Conservation (phyloP, 2,888 invertebrate genomes). For the Trachelus troglodyta region DNA sequence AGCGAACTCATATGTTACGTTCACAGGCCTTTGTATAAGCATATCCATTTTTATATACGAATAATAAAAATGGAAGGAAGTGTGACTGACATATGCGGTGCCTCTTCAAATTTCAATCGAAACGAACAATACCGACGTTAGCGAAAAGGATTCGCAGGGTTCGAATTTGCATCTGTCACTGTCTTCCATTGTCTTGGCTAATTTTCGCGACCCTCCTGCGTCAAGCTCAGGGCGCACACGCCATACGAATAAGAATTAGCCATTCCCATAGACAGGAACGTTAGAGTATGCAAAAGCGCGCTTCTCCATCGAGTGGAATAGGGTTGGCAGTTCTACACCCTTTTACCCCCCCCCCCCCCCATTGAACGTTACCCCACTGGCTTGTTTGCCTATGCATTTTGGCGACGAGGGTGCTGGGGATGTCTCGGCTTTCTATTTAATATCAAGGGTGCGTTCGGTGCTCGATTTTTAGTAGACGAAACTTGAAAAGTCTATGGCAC, state of each 20-base stretch:
- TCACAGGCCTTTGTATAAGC: too few species aligned
- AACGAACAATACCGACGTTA: conserved; percentile 42
- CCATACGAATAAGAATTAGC: conserved; percentile 47
- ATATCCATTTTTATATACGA: neutral
- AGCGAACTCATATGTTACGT: neutral
- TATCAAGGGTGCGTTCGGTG: too few species aligned
- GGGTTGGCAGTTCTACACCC: too few species aligned
- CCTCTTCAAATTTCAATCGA: conserved; percentile 53
- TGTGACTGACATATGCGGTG: conserved; percentile 25
- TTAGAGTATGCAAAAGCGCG: neutral
- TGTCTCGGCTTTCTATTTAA: too few species aligned
- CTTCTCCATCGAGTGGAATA: too few species aligned
- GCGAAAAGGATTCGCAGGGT: conserved; percentile 37
- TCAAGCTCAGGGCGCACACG: conserved; percentile 18
- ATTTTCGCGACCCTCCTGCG: conserved; percentile 52
- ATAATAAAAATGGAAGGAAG: conserved; percentile 11
- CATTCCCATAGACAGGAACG: conserved; percentile 49
- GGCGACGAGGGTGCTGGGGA: too few species aligned
- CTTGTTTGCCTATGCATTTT: too few species aligned
- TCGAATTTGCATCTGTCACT: conserved; percentile 63
- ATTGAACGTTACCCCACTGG: too few species aligned
- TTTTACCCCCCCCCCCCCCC: too few species aligned
- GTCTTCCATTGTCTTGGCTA: conserved; percentile 62
- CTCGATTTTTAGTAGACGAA: too few species aligned
- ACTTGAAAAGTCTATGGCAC: too few species aligned